These are phyloP conservation scores for Polyploca ridens DNA, from an alignment of 2,888 invertebrate species.

Conservation along the genomic window DNA sequence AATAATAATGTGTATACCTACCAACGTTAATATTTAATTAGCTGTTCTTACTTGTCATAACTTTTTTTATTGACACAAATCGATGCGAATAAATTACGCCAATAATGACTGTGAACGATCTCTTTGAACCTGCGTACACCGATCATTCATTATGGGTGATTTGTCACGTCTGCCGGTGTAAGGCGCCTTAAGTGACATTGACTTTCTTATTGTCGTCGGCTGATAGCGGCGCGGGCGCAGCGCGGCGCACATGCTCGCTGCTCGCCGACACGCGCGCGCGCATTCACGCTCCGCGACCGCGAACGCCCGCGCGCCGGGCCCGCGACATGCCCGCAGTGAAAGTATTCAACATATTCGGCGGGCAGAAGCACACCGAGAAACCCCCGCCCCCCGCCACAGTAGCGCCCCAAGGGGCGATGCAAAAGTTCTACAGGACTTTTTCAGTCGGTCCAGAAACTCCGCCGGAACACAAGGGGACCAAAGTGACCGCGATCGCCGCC, in stretches of 20 bases:
- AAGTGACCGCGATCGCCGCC: conserved; percentile 80
- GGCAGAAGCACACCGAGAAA: conserved; percentile 81
- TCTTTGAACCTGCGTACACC: conserved; percentile 30
- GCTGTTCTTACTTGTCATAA: background rate
- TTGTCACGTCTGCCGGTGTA: conserved; percentile 54
- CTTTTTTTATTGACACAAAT: background rate
- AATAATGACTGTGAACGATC: conserved; percentile 12
- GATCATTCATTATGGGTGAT: conserved; percentile 49
- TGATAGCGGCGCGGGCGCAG: conserved; percentile 58
- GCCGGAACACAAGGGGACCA: conserved; percentile 70
- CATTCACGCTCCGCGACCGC: conserved; percentile 72
- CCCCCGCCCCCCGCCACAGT: conserved; percentile 53
- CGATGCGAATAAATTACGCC: conserved; percentile 1
- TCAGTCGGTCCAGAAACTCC: conserved; percentile 72
- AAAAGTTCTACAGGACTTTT: conserved; percentile 82
- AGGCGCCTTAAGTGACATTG: conserved; percentile 74
- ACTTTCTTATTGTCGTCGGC: conserved; percentile 74
- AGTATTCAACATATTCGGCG: conserved; percentile 83
- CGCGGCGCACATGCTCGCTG: conserved; percentile 74
- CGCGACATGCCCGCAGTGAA: conserved; percentile 84
- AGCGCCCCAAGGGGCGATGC: conserved; percentile 70
- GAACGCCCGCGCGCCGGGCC: conserved; percentile 69
- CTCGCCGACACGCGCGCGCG: conserved; percentile 79
- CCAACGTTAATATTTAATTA: background rate
- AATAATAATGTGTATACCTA: background rate